Evolutionary conservation across 2,888 invertebrate genomes (phyloP), one percentile per base, ranked within the genome.

Genomic region (Chrysolina haemoptera): DNA sequence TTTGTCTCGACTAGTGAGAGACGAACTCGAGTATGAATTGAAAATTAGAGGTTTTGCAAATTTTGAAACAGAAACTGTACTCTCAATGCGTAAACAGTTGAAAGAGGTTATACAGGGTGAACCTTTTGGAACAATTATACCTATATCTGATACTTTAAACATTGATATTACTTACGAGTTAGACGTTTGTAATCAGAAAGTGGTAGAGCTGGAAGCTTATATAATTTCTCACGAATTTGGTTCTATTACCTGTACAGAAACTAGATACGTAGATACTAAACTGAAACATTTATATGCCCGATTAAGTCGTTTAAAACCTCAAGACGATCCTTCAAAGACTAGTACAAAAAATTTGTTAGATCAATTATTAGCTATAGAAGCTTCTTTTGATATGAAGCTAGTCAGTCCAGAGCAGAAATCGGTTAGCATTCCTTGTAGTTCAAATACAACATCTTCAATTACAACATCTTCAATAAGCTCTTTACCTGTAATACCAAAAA

Each of bases 271-370:
- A 6, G 68, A 68, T 40, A 41, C 22, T 5, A 68, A 68, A 41
- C 22, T 68, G 3, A 59, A 68, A 40, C 59, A 68, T 41, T 55
- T 55, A 55, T 68, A 55, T 55, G 68, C 59, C n/a, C 68, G 68
- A 35, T 41, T 16, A 9, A 43, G 20, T 40, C 20, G 59, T 22
- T 40, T 55, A 10, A 41, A n/a, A 14, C 68, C 55, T 1, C 12
- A 27, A 20, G 68, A 59, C 5, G 68, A 35, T 10, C 18, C 35
- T 14, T 53, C 20, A 41, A 55, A 35, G 40, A 14, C 41, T 16
- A 68, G 68, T 16, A 35, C 14, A 35, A 20, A 11, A n/a, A 40
- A 55, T 68, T 9, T 48, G n/a, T n/a, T n/a, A n/a, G n/a, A n/a
- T n/a, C n/a, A n/a, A n/a, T n/a, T n/a, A 46, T 46, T 46, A 46